Base-by-base conservation (phyloP, 1,140 invertebrate genomes). In the Brachionus asplanchnoidis region DNA sequence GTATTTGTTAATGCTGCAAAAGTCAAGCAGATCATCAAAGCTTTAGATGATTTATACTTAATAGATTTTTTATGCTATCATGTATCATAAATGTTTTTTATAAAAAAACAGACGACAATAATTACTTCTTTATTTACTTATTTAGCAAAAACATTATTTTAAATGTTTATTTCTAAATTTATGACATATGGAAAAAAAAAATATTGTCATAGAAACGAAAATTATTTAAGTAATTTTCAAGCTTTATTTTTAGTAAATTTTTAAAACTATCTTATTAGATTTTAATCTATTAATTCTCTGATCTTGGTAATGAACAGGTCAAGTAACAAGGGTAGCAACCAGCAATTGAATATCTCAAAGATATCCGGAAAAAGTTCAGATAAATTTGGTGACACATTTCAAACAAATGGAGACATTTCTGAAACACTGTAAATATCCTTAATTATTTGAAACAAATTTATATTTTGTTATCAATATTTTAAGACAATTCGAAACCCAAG, bases 401-500 rank as follows among this genome's bases (percentile, higher is more conserved):
- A 77, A 50, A 77, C 73, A 12, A 77, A 5, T 77, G 70, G 17
- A 2, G 70, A 75, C 7, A 53, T 77, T 77, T 77, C 73, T 53
- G 42, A 46, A 26, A n/a, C 23, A 14, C 26, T 28, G 73, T 77
- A 77, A 77, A 36, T 17, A 50, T 50, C 2, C 9, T 50, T 77
- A 26, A 14, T 12, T 17, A 2, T 36, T 14, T 36, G 6, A 36
- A 36, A 36, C 2, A 28, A 3, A 2, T 11, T 50, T 50, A 44
- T 75, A 6, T 53, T 46, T 46, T 11, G 26, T 53, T 50, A 46
- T 28, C 8, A 77, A n/a, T 26, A 28, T 26, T 26, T 28, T 28
- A 66, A 89, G 88, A 78, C 80, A 87, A 65, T 87, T 87, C 3
- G 78, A 86, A 32, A 87, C 86, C 50, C 86, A 86, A 46, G 88